A percentile compares a stretch with the other conserved stretches of the same genome.
Evolutionary conservation across 2,113 vertebrate species (phyloP).

Genomic region (Oncorhynchus nerka): DNA sequence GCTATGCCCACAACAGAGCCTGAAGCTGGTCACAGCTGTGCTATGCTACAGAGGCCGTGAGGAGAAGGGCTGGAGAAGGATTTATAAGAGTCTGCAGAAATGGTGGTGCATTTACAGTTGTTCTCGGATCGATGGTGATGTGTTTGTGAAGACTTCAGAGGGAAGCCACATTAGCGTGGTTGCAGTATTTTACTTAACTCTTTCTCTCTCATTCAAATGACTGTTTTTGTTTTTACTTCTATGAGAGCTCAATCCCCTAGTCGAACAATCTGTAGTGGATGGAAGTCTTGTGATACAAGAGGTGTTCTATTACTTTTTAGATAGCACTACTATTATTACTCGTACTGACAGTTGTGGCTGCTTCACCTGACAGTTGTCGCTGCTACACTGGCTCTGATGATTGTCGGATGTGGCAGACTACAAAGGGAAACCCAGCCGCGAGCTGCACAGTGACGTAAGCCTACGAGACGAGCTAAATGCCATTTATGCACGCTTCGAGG

Average conservation of each 20-base stretch:
- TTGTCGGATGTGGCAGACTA: no score
- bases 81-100: background rate
- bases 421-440: no score
- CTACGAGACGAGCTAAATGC: no score
- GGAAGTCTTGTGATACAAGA: constrained; percentile 13
- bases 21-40: constrained; percentile 24
- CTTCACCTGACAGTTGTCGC: no score
- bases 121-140: constrained; percentile 48
- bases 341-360: no score
- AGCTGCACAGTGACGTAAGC: no score
- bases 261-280: constrained; percentile 42
- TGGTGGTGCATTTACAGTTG: constrained; percentile 37
- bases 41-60: constrained; percentile 14
- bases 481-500: no score
- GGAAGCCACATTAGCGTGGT: constrained; percentile 60
- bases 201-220: constrained; percentile 25
- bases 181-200: constrained; percentile 40
- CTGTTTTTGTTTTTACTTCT: constrained; percentile 52
- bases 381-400: no score
- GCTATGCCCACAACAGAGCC: constrained; percentile 50
- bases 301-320: constrained; percentile 39
- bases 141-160: constrained; percentile 48
- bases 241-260: background rate
- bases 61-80: background rate
- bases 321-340: background rate